Base-by-base conservation (phyloP, 1,140 invertebrate genomes). In the Leptopilina boulardi region DNA sequence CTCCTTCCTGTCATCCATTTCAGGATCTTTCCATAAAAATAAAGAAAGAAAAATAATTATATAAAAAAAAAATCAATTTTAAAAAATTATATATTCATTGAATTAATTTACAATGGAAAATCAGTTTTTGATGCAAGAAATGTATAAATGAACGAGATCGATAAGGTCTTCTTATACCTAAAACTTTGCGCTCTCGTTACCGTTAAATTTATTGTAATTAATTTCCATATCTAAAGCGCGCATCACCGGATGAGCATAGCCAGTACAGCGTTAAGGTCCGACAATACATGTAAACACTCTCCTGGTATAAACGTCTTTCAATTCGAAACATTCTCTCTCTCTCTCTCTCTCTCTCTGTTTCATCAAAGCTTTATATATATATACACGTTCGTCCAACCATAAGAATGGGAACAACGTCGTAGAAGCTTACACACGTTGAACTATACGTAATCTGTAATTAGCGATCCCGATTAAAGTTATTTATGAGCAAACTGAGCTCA, bases 191-290 rank as follows among this genome's bases (percentile, higher is more conserved):
- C 84, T 87, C 88, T 88, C 85, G 85, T 90, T 89, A 88, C 86
- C 86, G 87, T 87, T 89, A 88, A 91, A 90, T 91, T 89, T 89
- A 90, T 90, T 90, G 85, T 90, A 90, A 91, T 91, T 90, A 90
- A 90, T 90, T 90, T 91, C 82, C 85, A 84, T 90, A 91, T 90
- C 88, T 88, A 80, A 74, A 71, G 75, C 77, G 73, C 83, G 80
- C 77, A 89, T 88, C 86, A 74, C 81, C 84, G 83, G 84, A 88
- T 86, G 84, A 82, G 83, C 83, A 77, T 76, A 76, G 66, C 74
- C 70, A 70, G 81, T 71, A 84, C 77, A 80, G 74, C 77, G 80
- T 78, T 79, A 76, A 75, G 76, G 76, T 78, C 77, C 76, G 76
- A 74, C 74, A 59, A 51, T 71, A 77, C 23, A 13, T 66, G 59